Evolutionary conservation across 2,113 vertebrate genomes (phyloP), one percentile per base, ranked within the genome.

Genomic region (Zeus faber): DNA sequence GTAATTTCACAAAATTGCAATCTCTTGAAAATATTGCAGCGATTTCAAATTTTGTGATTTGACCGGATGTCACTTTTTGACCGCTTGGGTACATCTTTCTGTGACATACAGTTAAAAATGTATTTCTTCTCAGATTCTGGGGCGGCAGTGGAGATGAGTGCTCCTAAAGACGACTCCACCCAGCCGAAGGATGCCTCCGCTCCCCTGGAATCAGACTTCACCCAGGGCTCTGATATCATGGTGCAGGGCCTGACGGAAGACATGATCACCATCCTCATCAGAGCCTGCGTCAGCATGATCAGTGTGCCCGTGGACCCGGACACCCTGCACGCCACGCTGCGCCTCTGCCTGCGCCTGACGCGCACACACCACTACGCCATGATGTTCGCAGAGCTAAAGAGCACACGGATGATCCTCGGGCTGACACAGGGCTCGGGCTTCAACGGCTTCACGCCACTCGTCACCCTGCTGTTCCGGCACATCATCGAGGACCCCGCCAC

Each of bases 371-470:
- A 93, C 62, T 94, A 93, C 6, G 94, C 94, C 64, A 93, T 95
- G 93, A 95, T 96, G 93, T 97, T 97, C 74, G 94, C 94, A 3
- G 94, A 97, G 65, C 85, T 97, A 22, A 93, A 93, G 83, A 95
- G 94, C 81, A 95, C 94, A 2, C 90, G 93, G 49, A 93, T 95
- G 93, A 94, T 97, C 84, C 87, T 97, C 56, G 90, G 91, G 49
- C 86, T 97, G 48, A 96, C 94, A 0, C 94, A 97, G 81, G 91
- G 88, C 71, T 95, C 94, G 1, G 92, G 94, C 43, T 97, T 97
- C 86, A 97, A 92, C 61, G 94, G 94, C 58, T 97, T 96, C 83
- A 95, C 93, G 1, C 94, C 94, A 0, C 87, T 97, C 0, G 94
- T 95, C 48, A 97, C 94, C 6, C 90, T 97, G 65, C 90, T 97